Conservation (phyloP, 2,797 vertebrate genomes). For the Gallinago solitaria region DNA sequence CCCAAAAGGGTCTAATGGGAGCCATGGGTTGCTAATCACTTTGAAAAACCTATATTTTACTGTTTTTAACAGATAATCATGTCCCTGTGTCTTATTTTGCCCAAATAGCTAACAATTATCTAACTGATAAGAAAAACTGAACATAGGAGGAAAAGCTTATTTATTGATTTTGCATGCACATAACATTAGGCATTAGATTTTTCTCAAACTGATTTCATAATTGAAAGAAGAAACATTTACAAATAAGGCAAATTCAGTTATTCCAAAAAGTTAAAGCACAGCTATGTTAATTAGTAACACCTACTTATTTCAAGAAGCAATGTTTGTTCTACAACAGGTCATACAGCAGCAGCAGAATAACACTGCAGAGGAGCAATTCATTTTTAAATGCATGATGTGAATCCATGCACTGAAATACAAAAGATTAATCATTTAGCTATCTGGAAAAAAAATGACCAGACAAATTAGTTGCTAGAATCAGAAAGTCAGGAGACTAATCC, state of each 20-base stretch:
- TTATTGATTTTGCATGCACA: not conserved
- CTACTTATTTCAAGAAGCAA: slow-evolving; percentile 29
- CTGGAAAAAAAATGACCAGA: slow-evolving; percentile 21
- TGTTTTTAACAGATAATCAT: not conserved
- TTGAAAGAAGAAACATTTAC: slow-evolving; percentile 12
- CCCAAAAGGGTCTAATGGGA: not conserved
- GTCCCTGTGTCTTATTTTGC: not conserved
- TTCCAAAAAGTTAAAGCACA: slow-evolving; percentile 12
- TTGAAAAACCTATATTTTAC: not conserved
- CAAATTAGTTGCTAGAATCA: slow-evolving; percentile 72
- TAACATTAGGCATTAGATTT: slow-evolving; percentile 4
- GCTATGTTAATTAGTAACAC: not conserved
- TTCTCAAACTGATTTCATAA: slow-evolving; percentile 48
- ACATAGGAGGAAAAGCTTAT: not conserved
- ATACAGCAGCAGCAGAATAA: not conserved
- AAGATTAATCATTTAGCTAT: slow-evolving; percentile 63
- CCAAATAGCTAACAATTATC: not conserved
- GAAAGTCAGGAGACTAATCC: slow-evolving; percentile 71
- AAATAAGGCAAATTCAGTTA: slow-evolving; percentile 21
- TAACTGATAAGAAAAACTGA: not conserved
- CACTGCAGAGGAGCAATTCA: slow-evolving; percentile 8
- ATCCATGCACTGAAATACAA: slow-evolving; percentile 45
- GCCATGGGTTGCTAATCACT: not conserved
- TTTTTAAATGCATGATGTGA: slow-evolving; percentile 39
- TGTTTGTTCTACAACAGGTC: not conserved